Evolutionary conservation across 2,888 invertebrate genomes (phyloP).

Genomic region (Drosophila tanythrix): DNA sequence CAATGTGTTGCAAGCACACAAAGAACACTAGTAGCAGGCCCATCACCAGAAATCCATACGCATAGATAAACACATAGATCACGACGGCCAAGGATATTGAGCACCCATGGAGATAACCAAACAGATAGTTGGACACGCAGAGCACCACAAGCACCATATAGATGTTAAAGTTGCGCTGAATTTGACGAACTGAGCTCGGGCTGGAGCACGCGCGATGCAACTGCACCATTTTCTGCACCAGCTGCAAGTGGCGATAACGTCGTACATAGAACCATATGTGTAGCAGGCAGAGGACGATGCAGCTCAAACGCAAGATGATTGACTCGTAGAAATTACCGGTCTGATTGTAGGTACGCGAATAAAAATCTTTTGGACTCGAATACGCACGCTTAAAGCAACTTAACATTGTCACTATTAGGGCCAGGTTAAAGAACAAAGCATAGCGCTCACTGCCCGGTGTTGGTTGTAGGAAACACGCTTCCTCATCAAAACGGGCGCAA

Average conservation of each 20-base stretch:
- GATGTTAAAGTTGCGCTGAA: conserved; percentile 36
- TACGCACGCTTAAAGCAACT: conserved; percentile 29
- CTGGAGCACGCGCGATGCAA: conserved; percentile 36
- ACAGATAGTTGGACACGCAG: conserved; percentile 32
- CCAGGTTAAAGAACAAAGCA: conserved; percentile 27
- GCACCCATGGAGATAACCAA: conserved; percentile 30
- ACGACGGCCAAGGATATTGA: conserved; percentile 1
- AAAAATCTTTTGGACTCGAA: conserved; percentile 29
- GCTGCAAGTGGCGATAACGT: conserved; percentile 41
- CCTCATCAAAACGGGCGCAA: conserved; percentile 44
- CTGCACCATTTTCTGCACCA: conserved; percentile 46
- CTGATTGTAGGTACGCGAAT: conserved; percentile 39
- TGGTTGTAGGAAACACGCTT: conserved; percentile 31
- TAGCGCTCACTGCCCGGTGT: conserved; percentile 45
- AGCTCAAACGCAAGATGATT: conserved; percentile 45
- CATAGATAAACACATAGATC: conserved; percentile 41
- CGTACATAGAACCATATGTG: conserved; percentile 48
- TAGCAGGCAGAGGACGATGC: conserved; percentile 44
- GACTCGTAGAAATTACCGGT: conserved; percentile 64
- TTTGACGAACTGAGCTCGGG: conserved; percentile 14
- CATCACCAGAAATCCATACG: conserved; percentile 46
- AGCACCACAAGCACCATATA: conserved; percentile 38
- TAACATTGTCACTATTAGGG: background rate
- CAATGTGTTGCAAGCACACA: conserved; percentile 56
- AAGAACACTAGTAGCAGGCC: conserved; percentile 54